A percentile compares a stretch with the other conserved stretches of the same genome.
Evolutionary conservation across 2,113 vertebrate genomes (phyloP).

Genomic region (Reinhardtius hippoglossoides): DNA sequence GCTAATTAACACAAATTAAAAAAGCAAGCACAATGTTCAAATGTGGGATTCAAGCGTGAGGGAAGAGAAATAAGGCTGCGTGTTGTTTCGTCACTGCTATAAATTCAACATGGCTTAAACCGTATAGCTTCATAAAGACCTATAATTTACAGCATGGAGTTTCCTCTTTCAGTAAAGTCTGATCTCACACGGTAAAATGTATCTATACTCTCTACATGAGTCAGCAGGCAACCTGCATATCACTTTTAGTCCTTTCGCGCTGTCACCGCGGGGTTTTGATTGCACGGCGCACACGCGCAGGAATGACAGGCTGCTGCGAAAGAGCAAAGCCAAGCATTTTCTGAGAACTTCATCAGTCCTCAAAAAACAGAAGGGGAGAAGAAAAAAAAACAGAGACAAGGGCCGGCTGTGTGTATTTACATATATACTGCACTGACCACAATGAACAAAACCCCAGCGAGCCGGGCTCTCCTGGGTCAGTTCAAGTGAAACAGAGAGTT

Average conservation of each 20-base stretch:
- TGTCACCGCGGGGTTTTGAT: constrained; percentile 56
- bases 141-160: constrained; percentile 50
- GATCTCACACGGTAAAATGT: constrained; percentile 39
- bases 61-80: neutral
- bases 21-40: constrained; percentile 1
- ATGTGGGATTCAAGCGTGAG: neutral
- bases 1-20: constrained; percentile 43
- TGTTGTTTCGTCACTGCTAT: neutral
- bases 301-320: constrained; percentile 59
- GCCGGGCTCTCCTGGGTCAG: constrained; percentile 58
- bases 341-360: constrained; percentile 63
- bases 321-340: constrained; percentile 66
- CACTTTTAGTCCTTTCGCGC: constrained; percentile 36
- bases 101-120: constrained; percentile 30
- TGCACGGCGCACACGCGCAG: constrained; percentile 34
- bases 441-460: constrained; percentile 70
- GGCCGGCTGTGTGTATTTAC: constrained; percentile 63
- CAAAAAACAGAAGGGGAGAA: neutral
- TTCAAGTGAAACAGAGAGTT: constrained; percentile 72
- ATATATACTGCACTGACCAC: constrained; percentile 71
- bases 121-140: constrained; percentile 32
- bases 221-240: constrained; percentile 52
- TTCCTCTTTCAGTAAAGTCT: constrained; percentile 30
- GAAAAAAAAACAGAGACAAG: constrained; percentile 32
- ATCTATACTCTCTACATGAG: constrained; percentile 57